phyloP scores from a whole-genome alignment of 2,797 vertebrate species.

The Lutjanus campechanus region DNA sequence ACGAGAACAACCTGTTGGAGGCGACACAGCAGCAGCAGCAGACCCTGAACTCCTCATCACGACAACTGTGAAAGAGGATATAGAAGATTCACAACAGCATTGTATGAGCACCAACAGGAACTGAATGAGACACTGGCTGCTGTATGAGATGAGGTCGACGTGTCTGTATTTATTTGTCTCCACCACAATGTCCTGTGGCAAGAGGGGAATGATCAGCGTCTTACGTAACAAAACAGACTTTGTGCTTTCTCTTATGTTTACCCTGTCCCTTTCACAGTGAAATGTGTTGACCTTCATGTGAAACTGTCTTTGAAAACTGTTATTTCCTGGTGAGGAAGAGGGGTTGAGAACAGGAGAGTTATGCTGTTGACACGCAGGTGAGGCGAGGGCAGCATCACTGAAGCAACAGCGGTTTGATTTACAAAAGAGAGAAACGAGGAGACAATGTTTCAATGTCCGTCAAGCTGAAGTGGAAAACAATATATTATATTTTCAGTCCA shows the following conservation, averaged over 20 bases:
- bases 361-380: background rate
- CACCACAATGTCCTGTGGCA: conserved; percentile 3
- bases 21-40: background rate
- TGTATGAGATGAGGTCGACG: conserved; percentile 19
- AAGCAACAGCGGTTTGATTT: conserved; percentile 7
- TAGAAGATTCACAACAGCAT: background rate
- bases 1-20: conserved; percentile 16
- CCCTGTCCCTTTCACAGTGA: background rate
- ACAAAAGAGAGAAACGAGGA: background rate
- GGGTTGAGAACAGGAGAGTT: background rate
- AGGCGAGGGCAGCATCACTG: background rate
- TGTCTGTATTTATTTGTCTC: conserved; percentile 5
- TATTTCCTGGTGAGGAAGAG: background rate
- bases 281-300: background rate
- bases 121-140: background rate
- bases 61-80: background rate
- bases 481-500: conserved; percentile 7
- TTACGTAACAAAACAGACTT: conserved; percentile 7
- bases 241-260: background rate
- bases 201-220: background rate
- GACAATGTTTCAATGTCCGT: background rate
- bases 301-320: conserved; percentile 5
- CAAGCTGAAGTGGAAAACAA: background rate
- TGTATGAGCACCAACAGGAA: background rate
- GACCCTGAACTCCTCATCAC: conserved; percentile 11